Percentiles rank a stretch among this genome's conserved stretches.
These are phyloP conservation scores for Eurypyga helias DNA, from an alignment of 2,113 vertebrate species.

Conservation along the genomic window DNA sequence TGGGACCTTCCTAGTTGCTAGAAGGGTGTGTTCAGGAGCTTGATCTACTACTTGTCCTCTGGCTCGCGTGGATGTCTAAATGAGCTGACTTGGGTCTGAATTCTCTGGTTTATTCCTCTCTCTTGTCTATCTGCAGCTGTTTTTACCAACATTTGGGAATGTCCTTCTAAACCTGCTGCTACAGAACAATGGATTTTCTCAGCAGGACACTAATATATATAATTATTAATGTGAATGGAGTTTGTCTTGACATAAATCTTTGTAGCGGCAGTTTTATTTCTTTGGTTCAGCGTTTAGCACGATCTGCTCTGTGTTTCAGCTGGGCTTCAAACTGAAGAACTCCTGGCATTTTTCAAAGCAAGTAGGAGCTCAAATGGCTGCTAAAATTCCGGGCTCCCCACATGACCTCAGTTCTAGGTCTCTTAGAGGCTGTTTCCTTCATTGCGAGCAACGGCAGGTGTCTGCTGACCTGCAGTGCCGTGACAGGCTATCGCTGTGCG, in stretches of 20 bases:
- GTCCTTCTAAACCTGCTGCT: not conserved
- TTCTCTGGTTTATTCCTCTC: not conserved
- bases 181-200: not conserved
- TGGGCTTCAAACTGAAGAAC: not conserved
- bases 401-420: not conserved
- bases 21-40: not conserved
- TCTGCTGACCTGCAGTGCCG: not conserved
- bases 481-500: not conserved
- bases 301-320: slow-evolving; percentile 34
- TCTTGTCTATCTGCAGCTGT: not conserved
- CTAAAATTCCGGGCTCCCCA: not conserved
- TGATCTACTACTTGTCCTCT: not conserved
- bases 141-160: not conserved
- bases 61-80: not conserved
- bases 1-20: not conserved
- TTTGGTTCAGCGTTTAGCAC: not conserved
- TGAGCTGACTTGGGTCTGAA: not conserved
- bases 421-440: not conserved
- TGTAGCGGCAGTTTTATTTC: not conserved
- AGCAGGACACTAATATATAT: not conserved
- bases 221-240: not conserved
- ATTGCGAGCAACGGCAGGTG: not conserved
- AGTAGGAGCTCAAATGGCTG: not conserved
- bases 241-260: not conserved
- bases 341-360: not conserved